Evolutionary conservation across 2,797 vertebrate genomes (phyloP).

Genomic region (Chrysocyon brachyurus): DNA sequence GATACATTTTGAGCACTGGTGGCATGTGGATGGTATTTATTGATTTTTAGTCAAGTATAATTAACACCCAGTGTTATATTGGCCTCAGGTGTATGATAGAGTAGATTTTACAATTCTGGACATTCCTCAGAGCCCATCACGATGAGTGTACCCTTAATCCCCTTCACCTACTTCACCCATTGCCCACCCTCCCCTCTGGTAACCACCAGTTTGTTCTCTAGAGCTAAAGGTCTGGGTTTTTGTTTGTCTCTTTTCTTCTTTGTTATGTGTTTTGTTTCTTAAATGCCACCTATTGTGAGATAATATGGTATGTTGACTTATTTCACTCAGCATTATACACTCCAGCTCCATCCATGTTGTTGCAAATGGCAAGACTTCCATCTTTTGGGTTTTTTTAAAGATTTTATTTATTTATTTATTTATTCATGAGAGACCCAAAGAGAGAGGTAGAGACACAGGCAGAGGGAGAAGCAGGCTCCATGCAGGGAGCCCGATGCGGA

Average conservation of each 20-base stretch:
- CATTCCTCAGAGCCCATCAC: not conserved
- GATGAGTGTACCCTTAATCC: not conserved
- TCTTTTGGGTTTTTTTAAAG: not conserved
- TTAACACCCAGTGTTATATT: not conserved
- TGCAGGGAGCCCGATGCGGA: too few species aligned
- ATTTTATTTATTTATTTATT: too few species aligned
- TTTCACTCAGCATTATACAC: not conserved
- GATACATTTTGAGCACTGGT: accelerated
- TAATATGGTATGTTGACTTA: not conserved
- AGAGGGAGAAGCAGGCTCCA: too few species aligned
- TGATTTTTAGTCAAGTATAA: not conserved
- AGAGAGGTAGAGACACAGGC: too few species aligned
- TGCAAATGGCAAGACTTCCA: not conserved
- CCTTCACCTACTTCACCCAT: not conserved
- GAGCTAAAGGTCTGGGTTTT: not conserved
- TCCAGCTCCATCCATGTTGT: not conserved
- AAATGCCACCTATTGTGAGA: not conserved
- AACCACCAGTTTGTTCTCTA: not conserved
- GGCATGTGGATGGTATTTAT: not conserved
- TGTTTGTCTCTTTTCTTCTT: not conserved
- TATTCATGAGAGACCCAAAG: too few species aligned
- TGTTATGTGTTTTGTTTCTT: not conserved
- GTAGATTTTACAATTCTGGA: not conserved
- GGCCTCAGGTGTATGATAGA: not conserved
- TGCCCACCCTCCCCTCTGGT: not conserved